Percentiles rank a stretch among this genome's conserved stretches.
These are phyloP conservation scores for Crambe crambe DNA, from an alignment of 37 sponge, comb jelly and placozoan genomes.

Conservation along the genomic window DNA sequence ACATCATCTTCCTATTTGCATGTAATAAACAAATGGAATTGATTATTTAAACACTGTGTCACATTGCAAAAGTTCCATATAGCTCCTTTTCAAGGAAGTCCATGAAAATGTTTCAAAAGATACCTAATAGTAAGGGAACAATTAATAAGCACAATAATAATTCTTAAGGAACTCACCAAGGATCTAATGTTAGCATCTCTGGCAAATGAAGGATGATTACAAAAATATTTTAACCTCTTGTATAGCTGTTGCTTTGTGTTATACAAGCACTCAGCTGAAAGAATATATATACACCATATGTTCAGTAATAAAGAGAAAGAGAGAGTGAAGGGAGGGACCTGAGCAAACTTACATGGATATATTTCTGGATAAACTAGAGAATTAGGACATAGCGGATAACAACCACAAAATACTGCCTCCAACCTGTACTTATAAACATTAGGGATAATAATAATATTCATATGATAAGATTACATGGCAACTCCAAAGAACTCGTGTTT, in stretches of 20 bases:
- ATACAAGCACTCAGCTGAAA: slow-evolving; percentile 76
- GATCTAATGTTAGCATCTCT: slow-evolving; percentile 10
- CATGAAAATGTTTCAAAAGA: neutral
- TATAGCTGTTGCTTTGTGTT: slow-evolving; percentile 83
- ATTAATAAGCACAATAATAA: neutral
- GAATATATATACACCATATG: too few species aligned
- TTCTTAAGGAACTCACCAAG: neutral
- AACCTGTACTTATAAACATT: slow-evolving; percentile 37
- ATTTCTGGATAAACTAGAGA: slow-evolving; percentile 92
- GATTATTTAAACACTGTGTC: too few species aligned
- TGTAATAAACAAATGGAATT: too few species aligned
- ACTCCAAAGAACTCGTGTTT: slow-evolving; percentile 94
- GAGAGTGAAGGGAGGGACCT: too few species aligned
- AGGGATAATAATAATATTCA: neutral
- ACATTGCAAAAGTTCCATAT: neutral
- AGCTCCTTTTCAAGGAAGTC: neutral
- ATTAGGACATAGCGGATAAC: slow-evolving; percentile 92
- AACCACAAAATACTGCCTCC: slow-evolving; percentile 80
- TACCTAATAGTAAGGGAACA: neutral
- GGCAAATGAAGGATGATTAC: slow-evolving; percentile 61
- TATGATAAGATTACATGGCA: slow-evolving; percentile 63
- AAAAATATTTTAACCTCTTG: slow-evolving; percentile 75
- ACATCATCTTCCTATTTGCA: too few species aligned
- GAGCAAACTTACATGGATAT: slow-evolving; percentile 59
- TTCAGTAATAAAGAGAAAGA: too few species aligned